Evolutionary conservation across 2,797 vertebrate genomes (phyloP).

Genomic region (Phrynocephalus forsythii): DNA sequence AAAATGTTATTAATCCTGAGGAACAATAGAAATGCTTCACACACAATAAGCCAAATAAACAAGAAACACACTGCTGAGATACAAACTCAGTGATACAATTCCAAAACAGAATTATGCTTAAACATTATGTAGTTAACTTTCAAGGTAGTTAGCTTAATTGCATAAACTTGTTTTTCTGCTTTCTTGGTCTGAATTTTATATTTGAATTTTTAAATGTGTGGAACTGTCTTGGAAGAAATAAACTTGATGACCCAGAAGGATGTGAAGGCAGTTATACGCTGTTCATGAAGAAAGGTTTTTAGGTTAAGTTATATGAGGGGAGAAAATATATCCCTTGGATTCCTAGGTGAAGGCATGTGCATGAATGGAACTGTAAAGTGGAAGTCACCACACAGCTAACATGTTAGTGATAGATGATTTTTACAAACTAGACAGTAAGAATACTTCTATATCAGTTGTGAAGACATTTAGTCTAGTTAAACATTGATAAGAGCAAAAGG

Average conservation of each 20-base stretch:
- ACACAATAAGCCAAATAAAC: not conserved
- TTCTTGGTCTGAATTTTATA: constrained; percentile 8
- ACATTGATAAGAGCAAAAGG: not conserved
- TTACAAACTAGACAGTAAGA: not conserved
- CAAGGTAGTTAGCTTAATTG: not conserved
- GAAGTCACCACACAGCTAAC: not conserved
- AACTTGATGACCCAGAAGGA: not conserved
- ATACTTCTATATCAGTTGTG: not conserved
- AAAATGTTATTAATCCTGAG: not conserved
- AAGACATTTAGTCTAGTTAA: not conserved
- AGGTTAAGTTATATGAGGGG: not conserved
- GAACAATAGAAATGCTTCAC: not conserved
- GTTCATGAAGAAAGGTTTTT: not conserved
- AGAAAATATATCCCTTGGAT: not conserved
- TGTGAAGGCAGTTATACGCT: not conserved
- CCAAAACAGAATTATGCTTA: not conserved
- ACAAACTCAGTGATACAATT: not conserved
- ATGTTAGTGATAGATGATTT: not conserved
- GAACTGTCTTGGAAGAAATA: constrained; percentile 9
- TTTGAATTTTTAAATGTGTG: not conserved
- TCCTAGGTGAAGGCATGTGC: not conserved
- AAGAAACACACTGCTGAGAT: not conserved
- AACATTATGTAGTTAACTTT: constrained; percentile 17
- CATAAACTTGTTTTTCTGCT: not conserved
- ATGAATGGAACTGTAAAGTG: not conserved